Conservation (phyloP, 2,888 invertebrate genomes). For the Allophyes oxyacanthae region DNA sequence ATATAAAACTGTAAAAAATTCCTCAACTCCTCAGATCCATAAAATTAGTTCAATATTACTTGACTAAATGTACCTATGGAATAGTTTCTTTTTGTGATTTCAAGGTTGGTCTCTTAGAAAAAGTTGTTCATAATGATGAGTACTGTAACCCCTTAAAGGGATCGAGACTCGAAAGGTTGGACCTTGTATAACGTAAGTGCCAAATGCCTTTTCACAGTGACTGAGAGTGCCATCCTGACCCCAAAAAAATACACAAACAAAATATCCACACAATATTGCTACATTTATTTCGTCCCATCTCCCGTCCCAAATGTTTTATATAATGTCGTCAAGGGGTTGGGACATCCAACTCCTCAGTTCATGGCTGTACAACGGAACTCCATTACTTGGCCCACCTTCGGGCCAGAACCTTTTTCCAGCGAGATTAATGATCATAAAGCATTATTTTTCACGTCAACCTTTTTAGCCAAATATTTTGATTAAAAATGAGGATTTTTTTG, state of each 20-base stretch:
- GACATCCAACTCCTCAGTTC: slow-evolving; percentile 66
- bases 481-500: slow-evolving; percentile 41
- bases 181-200: too few relatives aligned
- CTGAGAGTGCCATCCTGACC: too few relatives aligned
- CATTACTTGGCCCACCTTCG: slow-evolving; percentile 77
- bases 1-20: too few relatives aligned
- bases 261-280: slow-evolving; percentile 26
- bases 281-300: slow-evolving; percentile 51
- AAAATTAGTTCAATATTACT: too few relatives aligned
- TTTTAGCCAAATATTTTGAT: slow-evolving; percentile 55
- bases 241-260: neutral
- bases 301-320: slow-evolving; percentile 65
- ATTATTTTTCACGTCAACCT: slow-evolving; percentile 65
- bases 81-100: too few relatives aligned
- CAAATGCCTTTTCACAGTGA: too few relatives aligned
- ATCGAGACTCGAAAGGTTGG: too few relatives aligned
- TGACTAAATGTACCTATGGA: too few relatives aligned
- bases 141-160: too few relatives aligned
- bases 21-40: too few relatives aligned
- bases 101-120: too few relatives aligned
- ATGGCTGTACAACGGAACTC: slow-evolving; percentile 80
- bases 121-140: too few relatives aligned
- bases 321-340: slow-evolving; percentile 70
- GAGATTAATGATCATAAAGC: slow-evolving; percentile 73
- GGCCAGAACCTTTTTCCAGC: slow-evolving; percentile 64